phyloP scores from a whole-genome alignment of 2,797 vertebrate species.

The Sternarchorhynchus goeldii region DNA sequence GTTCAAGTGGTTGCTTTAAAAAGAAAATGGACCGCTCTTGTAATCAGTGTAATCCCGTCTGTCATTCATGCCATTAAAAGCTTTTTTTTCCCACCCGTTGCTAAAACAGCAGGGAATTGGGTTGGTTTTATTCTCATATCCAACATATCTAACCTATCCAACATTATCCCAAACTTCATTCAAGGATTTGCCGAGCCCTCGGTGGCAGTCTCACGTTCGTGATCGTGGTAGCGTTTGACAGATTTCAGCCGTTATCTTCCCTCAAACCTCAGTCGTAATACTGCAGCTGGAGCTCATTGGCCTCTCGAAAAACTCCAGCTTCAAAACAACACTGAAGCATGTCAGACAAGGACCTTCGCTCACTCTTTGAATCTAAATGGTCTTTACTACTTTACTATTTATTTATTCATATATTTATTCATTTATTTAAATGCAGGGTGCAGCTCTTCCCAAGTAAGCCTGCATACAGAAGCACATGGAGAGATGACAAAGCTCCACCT shows the following conservation, averaged over 20 bases:
- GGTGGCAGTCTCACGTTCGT: background rate
- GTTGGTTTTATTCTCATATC: background rate
- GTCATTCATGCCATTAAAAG: too few species aligned
- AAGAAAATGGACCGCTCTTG: background rate
- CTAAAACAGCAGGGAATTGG: background rate
- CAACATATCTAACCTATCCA: background rate
- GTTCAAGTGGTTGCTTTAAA: conserved; percentile 15
- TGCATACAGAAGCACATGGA: background rate
- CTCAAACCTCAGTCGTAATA: background rate
- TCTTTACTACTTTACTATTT: too few species aligned
- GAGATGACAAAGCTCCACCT: background rate
- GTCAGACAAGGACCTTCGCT: too few species aligned
- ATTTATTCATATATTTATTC: too few species aligned
- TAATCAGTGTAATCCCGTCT: conserved; percentile 3
- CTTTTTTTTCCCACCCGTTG: too few species aligned
- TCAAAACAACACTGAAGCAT: too few species aligned
- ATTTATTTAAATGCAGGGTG: too few species aligned
- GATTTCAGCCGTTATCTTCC: background rate
- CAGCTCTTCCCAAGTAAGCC: background rate
- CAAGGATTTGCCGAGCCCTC: background rate
- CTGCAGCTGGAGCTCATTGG: background rate
- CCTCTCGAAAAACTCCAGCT: background rate
- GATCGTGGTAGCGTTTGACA: background rate
- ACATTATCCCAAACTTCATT: background rate
- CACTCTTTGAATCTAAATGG: too few species aligned